phyloP scores from a whole-genome alignment of 2,113 vertebrate genomes.

The Tachuris rubrigastra region DNA sequence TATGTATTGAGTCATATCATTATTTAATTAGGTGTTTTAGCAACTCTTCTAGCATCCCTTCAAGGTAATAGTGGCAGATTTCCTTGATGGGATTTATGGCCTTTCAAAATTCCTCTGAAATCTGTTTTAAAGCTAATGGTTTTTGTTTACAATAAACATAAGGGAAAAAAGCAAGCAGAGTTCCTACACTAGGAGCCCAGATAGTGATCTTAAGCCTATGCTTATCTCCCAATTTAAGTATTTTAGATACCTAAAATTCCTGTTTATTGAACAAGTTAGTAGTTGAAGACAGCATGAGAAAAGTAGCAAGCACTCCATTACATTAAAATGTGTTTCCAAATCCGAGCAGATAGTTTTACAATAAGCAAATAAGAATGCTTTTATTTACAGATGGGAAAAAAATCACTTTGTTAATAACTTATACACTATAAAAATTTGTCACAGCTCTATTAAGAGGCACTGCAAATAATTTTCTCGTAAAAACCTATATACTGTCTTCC shows the following conservation, averaged over 20 bases:
- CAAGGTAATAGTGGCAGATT: not conserved
- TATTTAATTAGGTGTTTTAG: not conserved
- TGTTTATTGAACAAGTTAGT: not conserved
- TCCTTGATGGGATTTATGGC: not conserved
- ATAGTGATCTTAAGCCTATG: not conserved
- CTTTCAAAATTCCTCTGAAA: not conserved
- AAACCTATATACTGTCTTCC: not conserved
- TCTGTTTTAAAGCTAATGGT: not conserved
- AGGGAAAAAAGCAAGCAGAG: not conserved
- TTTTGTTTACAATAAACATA: not conserved
- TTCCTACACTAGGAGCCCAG: not conserved
- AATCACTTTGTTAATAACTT: not conserved
- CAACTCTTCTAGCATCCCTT: not conserved
- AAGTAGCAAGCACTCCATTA: accelerated
- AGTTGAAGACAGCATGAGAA: not conserved
- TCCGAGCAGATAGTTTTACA: not conserved
- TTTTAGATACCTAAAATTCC: not conserved
- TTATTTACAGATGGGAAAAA: not conserved
- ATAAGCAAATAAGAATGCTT: not conserved
- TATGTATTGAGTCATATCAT: accelerated
- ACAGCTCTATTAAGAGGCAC: not conserved
- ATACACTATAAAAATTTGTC: not conserved
- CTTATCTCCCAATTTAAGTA: not conserved
- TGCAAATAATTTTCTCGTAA: not conserved
- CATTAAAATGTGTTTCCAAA: not conserved